Evolutionary conservation across 2,797 vertebrate genomes (phyloP), one percentile per base, ranked within the genome.

Genomic region (Molothrus ater): DNA sequence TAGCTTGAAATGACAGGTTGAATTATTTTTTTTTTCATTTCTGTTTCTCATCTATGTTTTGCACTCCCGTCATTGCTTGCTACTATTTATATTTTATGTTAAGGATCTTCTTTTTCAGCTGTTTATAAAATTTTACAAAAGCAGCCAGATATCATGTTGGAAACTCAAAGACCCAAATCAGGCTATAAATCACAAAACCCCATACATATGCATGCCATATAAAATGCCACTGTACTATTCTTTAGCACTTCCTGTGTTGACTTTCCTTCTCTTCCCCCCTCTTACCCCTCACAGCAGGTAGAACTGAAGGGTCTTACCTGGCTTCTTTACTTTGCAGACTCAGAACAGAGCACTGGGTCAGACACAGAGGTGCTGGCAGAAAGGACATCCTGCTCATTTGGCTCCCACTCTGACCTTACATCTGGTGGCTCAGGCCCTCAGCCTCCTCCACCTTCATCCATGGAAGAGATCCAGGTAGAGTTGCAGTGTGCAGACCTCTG

Each of bases 401-500:
- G 98, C 68, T 97, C 99, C 31, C 98, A 98, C 57, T 89, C 98
- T 42, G 99, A 99, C 61, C 97, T 99, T 97, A 97, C 98, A 51
- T 96, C 98, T 9, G 96, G 98, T 64, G 98, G 98, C 69, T 98
- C 99, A 28, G 97, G 98, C 51, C 97, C 98, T 25, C 98, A 98
- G 57, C 97, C 98, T 53, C 98, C 98, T 36, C 97, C 98, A 50
- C 95, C 98, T 86, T 98, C 98, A 80, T 99, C 99, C 91, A 99
- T 99, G 99, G 99, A 99, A 90, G 99, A 99, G 96, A 99, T 99
- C 92, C 99, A 99, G 97, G 99, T 99, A 97, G 99, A 99, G 97
- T 97, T 99, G 90, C 99, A 99, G 90, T 99, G 99, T 89, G 99
- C 99, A 2, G 99, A 99, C 96, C 98, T 99, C 84, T 99, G 99